Conservation (phyloP, 2,888 invertebrate genomes). For the Abrostola triplasia region DNA sequence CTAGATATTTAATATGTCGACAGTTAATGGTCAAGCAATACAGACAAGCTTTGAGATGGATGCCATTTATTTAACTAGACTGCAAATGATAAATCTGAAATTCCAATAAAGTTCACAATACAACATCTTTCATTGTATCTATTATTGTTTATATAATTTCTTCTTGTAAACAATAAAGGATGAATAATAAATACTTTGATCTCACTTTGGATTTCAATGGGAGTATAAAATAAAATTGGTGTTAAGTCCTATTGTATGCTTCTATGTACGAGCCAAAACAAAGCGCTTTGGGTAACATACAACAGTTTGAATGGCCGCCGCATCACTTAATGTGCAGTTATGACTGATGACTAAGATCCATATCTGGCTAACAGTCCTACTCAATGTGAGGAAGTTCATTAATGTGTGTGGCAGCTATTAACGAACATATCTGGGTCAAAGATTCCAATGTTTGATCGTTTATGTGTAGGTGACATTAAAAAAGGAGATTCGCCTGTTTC, state of each 20-base stretch:
- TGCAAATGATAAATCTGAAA: not conserved
- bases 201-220: conserved; percentile 36
- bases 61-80: not conserved
- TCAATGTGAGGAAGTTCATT: conserved; percentile 15
- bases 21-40: not conserved
- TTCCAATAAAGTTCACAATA: not conserved
- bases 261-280: conserved; percentile 19
- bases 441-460: not conserved
- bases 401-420: not conserved
- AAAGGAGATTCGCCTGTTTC: too few species aligned
- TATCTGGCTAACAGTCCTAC: conserved; percentile 43
- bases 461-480: too few species aligned
- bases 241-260: conserved; percentile 35
- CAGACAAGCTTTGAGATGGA: not conserved
- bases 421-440: not conserved
- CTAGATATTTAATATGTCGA: not conserved
- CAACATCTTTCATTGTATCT: not conserved
- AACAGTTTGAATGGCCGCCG: conserved; percentile 29
- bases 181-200: conserved; percentile 27
- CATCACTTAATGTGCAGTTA: conserved; percentile 38
- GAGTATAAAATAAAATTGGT: conserved; percentile 22
- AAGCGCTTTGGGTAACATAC: conserved; percentile 13
- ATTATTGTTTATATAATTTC: conserved; percentile 6
- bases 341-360: conserved; percentile 36
- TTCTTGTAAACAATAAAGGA: conserved; percentile 23